Conservation (phyloP, 2,888 invertebrate species). For the Atethmia centrago region DNA sequence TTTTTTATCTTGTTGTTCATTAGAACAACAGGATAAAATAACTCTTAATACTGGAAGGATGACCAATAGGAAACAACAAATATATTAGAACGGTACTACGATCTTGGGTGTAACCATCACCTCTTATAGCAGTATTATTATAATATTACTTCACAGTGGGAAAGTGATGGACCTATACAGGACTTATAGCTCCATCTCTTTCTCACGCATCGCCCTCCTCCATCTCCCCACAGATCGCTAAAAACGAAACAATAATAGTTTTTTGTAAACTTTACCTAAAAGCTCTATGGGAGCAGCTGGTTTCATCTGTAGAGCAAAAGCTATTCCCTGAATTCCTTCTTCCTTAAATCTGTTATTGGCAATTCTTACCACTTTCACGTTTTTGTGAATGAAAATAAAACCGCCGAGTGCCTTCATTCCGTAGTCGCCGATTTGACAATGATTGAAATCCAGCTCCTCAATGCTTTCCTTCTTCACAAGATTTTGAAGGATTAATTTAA, state of each 20-base stretch:
- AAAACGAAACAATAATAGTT: neutral
- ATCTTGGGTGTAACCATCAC: no score
- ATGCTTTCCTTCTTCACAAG: conserved; percentile 87
- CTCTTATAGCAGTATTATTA: no score
- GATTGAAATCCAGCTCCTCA: conserved; percentile 92
- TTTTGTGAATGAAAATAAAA: conserved; percentile 86
- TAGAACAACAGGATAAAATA: neutral
- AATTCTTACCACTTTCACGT: conserved; percentile 87
- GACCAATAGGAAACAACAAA: neutral
- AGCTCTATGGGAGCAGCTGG: conserved; percentile 87
- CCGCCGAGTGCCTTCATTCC: conserved; percentile 92
- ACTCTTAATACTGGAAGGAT: neutral
- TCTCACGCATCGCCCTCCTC: no score
- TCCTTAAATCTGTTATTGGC: conserved; percentile 90
- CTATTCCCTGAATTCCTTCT: conserved; percentile 88
- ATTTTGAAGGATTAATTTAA: conserved; percentile 90
- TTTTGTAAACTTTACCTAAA: conserved; percentile 73
- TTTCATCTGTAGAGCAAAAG: conserved; percentile 88
- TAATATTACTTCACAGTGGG: no score
- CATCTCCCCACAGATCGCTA: no score
- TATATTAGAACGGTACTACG: neutral
- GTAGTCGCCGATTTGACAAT: conserved; percentile 91
- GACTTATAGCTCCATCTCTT: no score
- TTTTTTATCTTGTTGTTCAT: no score
- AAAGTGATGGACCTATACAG: no score